These are phyloP conservation scores for Sarcophaga bullata DNA, from an alignment of 1,140 invertebrate genomes.

Conservation along the genomic window DNA sequence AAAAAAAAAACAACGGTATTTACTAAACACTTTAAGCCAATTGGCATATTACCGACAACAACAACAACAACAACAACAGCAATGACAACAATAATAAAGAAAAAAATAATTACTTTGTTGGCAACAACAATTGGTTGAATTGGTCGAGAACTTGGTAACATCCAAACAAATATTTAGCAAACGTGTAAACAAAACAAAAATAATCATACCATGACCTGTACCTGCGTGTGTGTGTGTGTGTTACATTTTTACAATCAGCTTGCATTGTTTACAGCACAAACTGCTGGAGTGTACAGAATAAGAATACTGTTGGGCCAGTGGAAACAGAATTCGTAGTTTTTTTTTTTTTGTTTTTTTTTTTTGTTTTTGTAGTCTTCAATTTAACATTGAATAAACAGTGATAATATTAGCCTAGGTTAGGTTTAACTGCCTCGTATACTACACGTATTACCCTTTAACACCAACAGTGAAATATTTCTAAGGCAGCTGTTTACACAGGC, in stretches of 20 bases:
- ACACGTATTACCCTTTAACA: too few species aligned
- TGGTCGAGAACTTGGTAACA: not conserved
- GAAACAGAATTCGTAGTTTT: too few species aligned
- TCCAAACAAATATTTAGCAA: not conserved
- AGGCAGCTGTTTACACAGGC: too few species aligned
- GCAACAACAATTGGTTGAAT: not conserved
- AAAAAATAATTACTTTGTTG: too few species aligned
- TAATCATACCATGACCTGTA: slow-evolving; percentile 24
- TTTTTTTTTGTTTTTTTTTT: too few species aligned
- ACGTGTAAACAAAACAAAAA: not conserved
- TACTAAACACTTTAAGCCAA: slow-evolving; percentile 24
- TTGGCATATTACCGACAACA: not conserved
- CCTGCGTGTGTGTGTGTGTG: too few species aligned
- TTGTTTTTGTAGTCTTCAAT: too few species aligned
- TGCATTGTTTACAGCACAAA: not conserved
- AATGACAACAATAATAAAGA: not conserved
- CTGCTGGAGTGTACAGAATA: not conserved
- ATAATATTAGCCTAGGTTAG: too few species aligned
- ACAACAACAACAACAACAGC: not conserved
- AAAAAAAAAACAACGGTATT: not conserved
- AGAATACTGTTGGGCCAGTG: too few species aligned
- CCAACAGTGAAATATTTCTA: too few species aligned
- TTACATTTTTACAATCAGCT: not conserved
- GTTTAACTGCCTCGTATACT: too few species aligned
- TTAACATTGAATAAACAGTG: too few species aligned